A percentile compares a stretch with the other conserved stretches of the same genome.
These are phyloP conservation scores for Macroramphosus scolopax DNA, from an alignment of 2,797 vertebrate genomes.

Conservation along the genomic window DNA sequence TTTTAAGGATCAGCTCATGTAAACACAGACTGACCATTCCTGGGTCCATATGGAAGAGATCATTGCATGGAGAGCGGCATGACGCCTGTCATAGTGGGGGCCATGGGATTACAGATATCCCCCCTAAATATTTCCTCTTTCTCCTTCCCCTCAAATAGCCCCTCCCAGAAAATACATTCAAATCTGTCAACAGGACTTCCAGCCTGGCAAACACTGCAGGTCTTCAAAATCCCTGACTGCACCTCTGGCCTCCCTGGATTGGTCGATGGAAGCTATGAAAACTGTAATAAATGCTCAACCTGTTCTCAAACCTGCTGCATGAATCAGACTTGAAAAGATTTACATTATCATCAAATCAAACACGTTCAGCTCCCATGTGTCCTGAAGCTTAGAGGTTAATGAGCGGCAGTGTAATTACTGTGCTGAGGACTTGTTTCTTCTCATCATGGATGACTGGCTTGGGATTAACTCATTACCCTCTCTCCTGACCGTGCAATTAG, in stretches of 20 bases:
- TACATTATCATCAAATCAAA: slow-evolving; percentile 20
- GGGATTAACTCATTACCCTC: slow-evolving; percentile 74
- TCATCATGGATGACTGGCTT: slow-evolving; percentile 65
- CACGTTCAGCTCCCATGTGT: slow-evolving; percentile 12
- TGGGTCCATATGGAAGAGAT: slow-evolving; percentile 75
- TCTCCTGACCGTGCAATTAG: slow-evolving; percentile 71
- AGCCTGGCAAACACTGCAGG: slow-evolving; percentile 43
- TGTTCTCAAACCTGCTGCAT: slow-evolving; percentile 9
- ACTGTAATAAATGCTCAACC: slow-evolving; percentile 18
- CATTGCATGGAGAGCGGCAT: slow-evolving; percentile 55
- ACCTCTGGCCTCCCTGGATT: slow-evolving; percentile 23
- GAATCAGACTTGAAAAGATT: not conserved
- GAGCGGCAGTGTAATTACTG: slow-evolving; percentile 66
- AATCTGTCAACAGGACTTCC: slow-evolving; percentile 60
- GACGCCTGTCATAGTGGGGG: slow-evolving; percentile 57
- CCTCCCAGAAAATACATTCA: slow-evolving; percentile 50
- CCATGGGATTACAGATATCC: slow-evolving; percentile 53
- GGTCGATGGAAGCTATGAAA: slow-evolving; percentile 13
- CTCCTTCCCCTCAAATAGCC: slow-evolving; percentile 32
- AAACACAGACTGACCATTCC: slow-evolving; percentile 70
- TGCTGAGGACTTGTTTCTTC: slow-evolving; percentile 53
- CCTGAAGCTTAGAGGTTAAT: slow-evolving; percentile 53
- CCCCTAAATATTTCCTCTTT: slow-evolving; percentile 41
- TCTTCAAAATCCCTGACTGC: slow-evolving; percentile 22
- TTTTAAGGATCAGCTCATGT: slow-evolving; percentile 64